Evolutionary conservation across 2,113 vertebrate genomes (phyloP).

Genomic region (Cyanocitta stelleri): DNA sequence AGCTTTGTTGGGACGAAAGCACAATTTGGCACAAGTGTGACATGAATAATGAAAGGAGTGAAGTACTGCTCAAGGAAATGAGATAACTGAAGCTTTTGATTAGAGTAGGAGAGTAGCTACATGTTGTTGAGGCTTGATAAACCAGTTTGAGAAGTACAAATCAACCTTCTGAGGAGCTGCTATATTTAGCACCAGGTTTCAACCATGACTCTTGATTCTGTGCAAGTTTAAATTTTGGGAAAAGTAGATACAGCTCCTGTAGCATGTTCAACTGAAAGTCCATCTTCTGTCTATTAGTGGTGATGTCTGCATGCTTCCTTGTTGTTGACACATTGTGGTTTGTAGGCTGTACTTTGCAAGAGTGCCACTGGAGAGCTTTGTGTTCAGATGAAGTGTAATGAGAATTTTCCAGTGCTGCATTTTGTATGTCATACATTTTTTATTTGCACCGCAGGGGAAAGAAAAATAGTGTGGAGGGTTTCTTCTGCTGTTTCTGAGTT

Average conservation of each 20-base stretch:
- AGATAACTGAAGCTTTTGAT: slow-evolving; percentile 40
- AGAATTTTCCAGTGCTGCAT: neutral
- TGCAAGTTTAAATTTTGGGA: neutral
- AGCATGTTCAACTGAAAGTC: neutral
- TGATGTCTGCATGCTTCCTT: neutral
- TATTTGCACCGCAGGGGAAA: neutral
- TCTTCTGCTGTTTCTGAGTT: neutral
- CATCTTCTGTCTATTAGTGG: neutral
- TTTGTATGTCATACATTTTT: neutral
- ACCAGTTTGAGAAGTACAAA: slow-evolving; percentile 21
- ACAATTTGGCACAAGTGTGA: neutral
- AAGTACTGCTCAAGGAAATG: slow-evolving; percentile 32
- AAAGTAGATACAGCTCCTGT: neutral
- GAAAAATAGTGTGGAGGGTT: neutral
- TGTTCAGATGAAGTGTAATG: neutral
- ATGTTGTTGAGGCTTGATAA: slow-evolving; percentile 6
- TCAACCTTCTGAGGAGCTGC: neutral
- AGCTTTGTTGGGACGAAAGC: neutral
- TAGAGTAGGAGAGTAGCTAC: neutral
- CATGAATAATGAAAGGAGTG: neutral
- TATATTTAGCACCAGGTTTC: neutral
- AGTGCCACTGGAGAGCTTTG: neutral
- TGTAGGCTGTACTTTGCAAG: neutral
- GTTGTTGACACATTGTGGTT: neutral
- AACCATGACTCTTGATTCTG: neutral